phyloP scores from a whole-genome alignment of 2,797 vertebrate genomes.

The Paguma larvata region DNA sequence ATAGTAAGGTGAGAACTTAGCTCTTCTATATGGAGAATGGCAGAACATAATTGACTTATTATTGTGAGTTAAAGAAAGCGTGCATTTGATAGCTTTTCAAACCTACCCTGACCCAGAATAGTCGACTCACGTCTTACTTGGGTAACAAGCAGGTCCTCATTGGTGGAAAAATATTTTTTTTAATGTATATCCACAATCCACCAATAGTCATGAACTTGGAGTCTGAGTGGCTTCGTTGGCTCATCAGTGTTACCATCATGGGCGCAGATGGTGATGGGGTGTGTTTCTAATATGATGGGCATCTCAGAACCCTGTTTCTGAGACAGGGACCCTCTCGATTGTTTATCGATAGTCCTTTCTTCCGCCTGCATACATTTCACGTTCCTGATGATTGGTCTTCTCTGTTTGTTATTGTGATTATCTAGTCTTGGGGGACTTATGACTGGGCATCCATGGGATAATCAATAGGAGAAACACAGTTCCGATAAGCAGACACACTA shows the following conservation, averaged over 20 bases:
- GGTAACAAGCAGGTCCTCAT: neutral
- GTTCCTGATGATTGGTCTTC: neutral
- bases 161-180: neutral
- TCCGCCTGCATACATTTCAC: neutral
- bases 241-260: neutral
- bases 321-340: neutral
- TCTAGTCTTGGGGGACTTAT: neutral
- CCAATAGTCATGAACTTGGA: too few species aligned
- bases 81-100: neutral
- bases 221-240: neutral
- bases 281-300: fast-evolving
- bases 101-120: neutral
- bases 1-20: fast-evolving
- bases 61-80: neutral
- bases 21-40: neutral
- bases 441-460: neutral
- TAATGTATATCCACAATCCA: neutral
- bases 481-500: too few species aligned
- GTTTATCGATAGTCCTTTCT: neutral
- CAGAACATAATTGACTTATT: neutral
- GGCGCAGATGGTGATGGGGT: fast-evolving
- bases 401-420: neutral
- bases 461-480: neutral
- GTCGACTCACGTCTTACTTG: neutral
- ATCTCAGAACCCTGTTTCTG: too few species aligned